Conservation (phyloP, 1,140 invertebrate genomes). For the Zaprionus camerounensis region DNA sequence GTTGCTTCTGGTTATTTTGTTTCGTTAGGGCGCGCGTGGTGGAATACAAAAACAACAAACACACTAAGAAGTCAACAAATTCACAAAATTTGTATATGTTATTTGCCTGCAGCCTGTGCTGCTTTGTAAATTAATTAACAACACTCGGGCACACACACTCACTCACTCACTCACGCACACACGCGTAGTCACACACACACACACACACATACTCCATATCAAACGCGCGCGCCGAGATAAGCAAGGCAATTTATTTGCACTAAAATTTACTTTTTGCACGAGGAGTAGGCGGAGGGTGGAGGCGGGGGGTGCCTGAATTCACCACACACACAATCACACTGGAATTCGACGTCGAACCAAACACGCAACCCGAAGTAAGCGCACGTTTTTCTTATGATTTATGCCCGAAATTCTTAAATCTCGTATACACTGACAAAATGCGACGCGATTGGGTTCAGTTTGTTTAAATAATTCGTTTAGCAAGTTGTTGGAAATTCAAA, state of each 20-base stretch:
- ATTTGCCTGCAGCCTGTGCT: conserved; percentile 37
- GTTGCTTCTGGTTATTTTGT: conserved; percentile 40
- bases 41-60: conserved; percentile 18
- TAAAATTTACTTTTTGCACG: conserved; percentile 78
- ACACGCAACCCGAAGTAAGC: conserved; percentile 58
- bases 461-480: conserved; percentile 34
- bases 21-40: conserved; percentile 29
- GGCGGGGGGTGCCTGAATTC: conserved; percentile 53
- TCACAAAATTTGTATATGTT: conserved; percentile 39
- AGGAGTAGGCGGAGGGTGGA: background rate
- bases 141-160: conserved; percentile 18
- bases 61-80: conserved; percentile 32
- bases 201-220: conserved; percentile 45
- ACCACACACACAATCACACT: conserved; percentile 64
- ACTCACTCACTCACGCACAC: conserved; percentile 40
- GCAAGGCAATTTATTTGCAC: conserved; percentile 80
- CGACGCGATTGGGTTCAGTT: conserved; percentile 25
- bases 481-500: conserved; percentile 42
- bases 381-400: conserved; percentile 56
- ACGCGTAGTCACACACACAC: conserved; percentile 28
- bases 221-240: conserved; percentile 73
- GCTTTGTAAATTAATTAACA: conserved; percentile 58
- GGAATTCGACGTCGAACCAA: conserved; percentile 28
- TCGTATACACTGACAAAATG: conserved; percentile 13
- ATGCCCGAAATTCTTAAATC: conserved; percentile 18